Base-by-base conservation (phyloP, 1,140 invertebrate genomes). In the Vanessa atalanta region DNA sequence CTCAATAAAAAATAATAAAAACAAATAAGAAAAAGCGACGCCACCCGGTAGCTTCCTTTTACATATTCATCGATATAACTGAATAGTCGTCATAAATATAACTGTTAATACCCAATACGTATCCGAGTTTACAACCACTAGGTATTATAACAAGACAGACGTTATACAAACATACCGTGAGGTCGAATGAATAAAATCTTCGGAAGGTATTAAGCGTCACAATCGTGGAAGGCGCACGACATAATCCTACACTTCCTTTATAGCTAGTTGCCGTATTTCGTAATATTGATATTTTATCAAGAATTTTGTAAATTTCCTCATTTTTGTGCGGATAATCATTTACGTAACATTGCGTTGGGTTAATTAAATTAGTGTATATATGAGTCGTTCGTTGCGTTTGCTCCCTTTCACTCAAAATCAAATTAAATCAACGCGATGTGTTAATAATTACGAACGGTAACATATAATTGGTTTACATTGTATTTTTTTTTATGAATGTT, bases 121-220 rank as follows among this genome's bases (percentile, higher is more conserved):
- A 76, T 73, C 53, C 67, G 73, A 79, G 26, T 83, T 81, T 80
- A 83, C 47, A 75, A 51, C 72, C 43, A n/a, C 26, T 7, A 26
- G 57, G 57, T 61, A 61, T 37, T 61, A 57, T 26, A 55, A 16
- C 7, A 51, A 13, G n/a, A 37, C 26, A 4, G 37, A 61, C 26
- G 31, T 23, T 26, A 23, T 15, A 66, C 13, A 26, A 11, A 31
- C 43, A 68, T 20, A 68, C 47, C 50, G 23, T 26, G 12, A 31
- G 51, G 51, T n/a, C 37, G 55, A 13, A 60, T 53, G 53, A 47
- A 69, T 69, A 69, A 69, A 69, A 47, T 69, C 50, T 26, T 66
- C 53, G 53, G 51, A 55, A 55, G 66, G 15, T 16, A 69, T n/a
- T 43, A 43, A 43, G 37, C 37, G 37, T 43, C 37, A 9, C 7